Percentiles rank a stretch among this genome's conserved stretches.
These are phyloP conservation scores for Xenentodon cancila DNA, from an alignment of 2,797 vertebrate species.

Conservation along the genomic window DNA sequence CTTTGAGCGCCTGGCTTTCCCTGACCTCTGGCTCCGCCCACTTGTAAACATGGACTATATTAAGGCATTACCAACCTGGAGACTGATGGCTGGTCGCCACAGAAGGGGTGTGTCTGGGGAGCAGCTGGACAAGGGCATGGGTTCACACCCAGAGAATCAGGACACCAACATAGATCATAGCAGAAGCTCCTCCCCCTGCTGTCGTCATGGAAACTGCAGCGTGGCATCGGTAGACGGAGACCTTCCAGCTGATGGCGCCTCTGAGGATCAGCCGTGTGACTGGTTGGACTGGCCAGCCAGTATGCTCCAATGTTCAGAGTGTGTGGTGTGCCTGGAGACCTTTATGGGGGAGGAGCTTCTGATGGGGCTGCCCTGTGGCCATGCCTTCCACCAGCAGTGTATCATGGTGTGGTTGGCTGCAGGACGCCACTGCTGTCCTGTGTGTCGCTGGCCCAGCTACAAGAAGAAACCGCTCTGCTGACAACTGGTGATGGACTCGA, in stretches of 20 bases:
- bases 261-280: slow-evolving; percentile 77
- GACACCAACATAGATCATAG: background rate
- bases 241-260: slow-evolving; percentile 30
- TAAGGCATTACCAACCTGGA: slow-evolving; percentile 92
- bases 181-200: background rate
- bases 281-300: slow-evolving; percentile 88
- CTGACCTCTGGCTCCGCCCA: slow-evolving; percentile 96
- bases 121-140: slow-evolving; percentile 20
- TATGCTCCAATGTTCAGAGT: slow-evolving; percentile 92
- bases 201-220: slow-evolving; percentile 11
- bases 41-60: slow-evolving; percentile 95
- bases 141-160: background rate
- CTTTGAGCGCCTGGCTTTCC: slow-evolving; percentile 90
- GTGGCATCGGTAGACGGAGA: slow-evolving; percentile 41
- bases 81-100: slow-evolving; percentile 71
- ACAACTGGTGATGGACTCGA: no score
- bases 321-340: slow-evolving; percentile 97
- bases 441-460: slow-evolving; percentile 96
- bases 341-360: slow-evolving; percentile 88
- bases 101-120: slow-evolving; percentile 28
- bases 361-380: slow-evolving; percentile 94
- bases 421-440: slow-evolving; percentile 93
- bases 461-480: slow-evolving; percentile 83
- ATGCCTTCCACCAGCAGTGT: slow-evolving; percentile 97
- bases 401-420: slow-evolving; percentile 93